Conservation (phyloP, 2,888 invertebrate species). For the Chloroclystis v-ata region DNA sequence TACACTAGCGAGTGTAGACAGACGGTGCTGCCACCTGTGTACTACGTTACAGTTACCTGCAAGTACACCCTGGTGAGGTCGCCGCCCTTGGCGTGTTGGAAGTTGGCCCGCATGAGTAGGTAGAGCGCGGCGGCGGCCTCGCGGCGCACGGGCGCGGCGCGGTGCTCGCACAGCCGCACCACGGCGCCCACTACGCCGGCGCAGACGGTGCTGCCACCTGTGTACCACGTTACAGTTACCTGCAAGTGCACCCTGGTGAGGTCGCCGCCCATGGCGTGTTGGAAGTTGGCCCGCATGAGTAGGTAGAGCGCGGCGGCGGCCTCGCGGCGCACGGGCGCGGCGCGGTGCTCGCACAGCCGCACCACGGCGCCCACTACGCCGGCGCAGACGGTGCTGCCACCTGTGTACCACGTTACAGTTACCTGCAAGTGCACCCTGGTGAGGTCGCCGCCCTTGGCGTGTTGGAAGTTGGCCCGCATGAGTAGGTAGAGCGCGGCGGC, state of each 20-base stretch:
- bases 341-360: conserved; percentile 90
- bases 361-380: conserved; percentile 88
- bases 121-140: conserved; percentile 95
- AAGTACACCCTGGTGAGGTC: conserved; percentile 93
- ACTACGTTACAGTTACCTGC: conserved; percentile 84
- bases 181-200: conserved; percentile 89
- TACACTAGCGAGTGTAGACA: no score
- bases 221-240: no score
- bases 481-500: conserved; percentile 94
- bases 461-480: conserved; percentile 96
- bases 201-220: conserved; percentile 87
- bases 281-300: conserved; percentile 96
- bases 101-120: conserved; percentile 95
- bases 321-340: conserved; percentile 90
- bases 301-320: conserved; percentile 94
- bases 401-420: no score
- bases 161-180: conserved; percentile 90
- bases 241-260: conserved; percentile 94
- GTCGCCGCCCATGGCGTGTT: conserved; percentile 89
- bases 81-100: conserved; percentile 90
- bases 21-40: conserved; percentile 85
- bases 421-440: conserved; percentile 94
- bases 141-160: conserved; percentile 88
- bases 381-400: conserved; percentile 87
- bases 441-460: conserved; percentile 87